These are phyloP conservation scores for Alligator sinensis DNA, from an alignment of 2,113 vertebrate species.

Conservation along the genomic window DNA sequence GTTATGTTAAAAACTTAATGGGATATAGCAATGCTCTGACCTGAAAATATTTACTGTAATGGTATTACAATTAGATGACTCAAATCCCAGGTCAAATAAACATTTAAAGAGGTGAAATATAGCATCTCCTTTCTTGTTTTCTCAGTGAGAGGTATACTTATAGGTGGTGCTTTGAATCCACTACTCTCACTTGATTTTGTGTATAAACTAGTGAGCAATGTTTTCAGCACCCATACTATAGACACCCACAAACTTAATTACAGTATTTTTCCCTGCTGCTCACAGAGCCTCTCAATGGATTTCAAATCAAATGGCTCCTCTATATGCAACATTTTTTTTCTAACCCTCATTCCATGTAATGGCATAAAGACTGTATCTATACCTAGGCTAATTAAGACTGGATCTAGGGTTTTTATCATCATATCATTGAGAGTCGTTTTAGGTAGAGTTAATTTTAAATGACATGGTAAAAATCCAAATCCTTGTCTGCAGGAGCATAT, in stretches of 20 bases:
- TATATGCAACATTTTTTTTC: background rate
- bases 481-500: background rate
- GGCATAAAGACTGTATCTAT: background rate
- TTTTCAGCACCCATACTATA: background rate
- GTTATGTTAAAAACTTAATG: background rate
- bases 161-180: background rate
- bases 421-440: background rate
- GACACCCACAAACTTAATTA: background rate
- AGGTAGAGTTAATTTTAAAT: background rate
- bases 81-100: background rate
- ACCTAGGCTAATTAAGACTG: background rate
- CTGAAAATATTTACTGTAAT: background rate
- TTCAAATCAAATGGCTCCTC: background rate
- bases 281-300: background rate
- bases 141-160: background rate
- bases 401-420: background rate
- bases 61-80: background rate
- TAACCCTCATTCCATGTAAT: background rate
- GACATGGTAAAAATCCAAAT: background rate
- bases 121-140: background rate
- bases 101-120: slow-evolving; percentile 2
- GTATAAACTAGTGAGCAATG: background rate
- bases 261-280: background rate
- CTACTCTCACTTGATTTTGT: background rate
- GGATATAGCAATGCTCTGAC: background rate